Conservation (phyloP, 1,140 invertebrate species). For the Marisa cornuarietis region DNA sequence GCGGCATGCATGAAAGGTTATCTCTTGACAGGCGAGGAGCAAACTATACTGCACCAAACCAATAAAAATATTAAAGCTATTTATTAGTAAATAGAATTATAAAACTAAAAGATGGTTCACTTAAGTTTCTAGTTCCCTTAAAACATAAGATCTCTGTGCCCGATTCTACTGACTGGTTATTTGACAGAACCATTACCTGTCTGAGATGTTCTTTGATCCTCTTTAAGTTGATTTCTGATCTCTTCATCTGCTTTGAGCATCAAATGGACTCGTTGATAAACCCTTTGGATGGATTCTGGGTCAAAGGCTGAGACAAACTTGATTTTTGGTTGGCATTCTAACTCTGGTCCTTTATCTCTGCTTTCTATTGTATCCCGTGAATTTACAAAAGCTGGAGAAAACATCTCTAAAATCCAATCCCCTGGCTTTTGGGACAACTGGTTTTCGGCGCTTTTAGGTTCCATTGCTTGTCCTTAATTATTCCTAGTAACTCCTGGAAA, state of each 20-base stretch:
- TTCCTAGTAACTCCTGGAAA: no score
- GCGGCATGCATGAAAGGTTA: no score
- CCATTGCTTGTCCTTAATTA: background rate
- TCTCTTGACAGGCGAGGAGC: no score
- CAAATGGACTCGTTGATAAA: slow-evolving; percentile 41
- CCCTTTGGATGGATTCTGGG: slow-evolving; percentile 37
- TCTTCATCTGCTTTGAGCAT: slow-evolving; percentile 39
- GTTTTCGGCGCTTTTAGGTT: background rate
- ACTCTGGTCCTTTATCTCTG: slow-evolving; percentile 5
- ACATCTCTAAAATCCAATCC: slow-evolving; percentile 46
- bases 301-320: slow-evolving; percentile 37
- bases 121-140: no score
- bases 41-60: no score
- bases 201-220: background rate
- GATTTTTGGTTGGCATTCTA: slow-evolving; percentile 22
- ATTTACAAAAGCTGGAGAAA: slow-evolving; percentile 32
- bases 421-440: slow-evolving; percentile 2
- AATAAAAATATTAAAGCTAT: no score
- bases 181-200: background rate
- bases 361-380: slow-evolving; percentile 30
- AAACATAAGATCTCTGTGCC: no score
- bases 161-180: no score
- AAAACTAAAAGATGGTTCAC: no score
- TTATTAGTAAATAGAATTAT: no score
- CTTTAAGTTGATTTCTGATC: slow-evolving; percentile 31